phyloP scores from a whole-genome alignment of 2,888 invertebrate genomes.

The Willowsia nigromaculata region DNA sequence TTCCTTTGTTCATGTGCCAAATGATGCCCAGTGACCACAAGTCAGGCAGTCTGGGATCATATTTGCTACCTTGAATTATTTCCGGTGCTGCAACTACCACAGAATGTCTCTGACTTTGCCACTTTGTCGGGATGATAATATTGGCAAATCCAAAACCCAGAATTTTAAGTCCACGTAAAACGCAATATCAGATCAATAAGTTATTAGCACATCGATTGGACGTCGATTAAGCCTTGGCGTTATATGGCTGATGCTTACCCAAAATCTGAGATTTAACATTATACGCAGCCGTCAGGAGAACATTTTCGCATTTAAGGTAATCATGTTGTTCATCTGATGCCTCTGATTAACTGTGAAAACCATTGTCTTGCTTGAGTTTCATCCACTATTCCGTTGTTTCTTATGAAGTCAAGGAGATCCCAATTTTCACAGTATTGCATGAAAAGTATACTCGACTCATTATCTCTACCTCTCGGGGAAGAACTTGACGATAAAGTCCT shows the following conservation, averaged over 20 bases:
- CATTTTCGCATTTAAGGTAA: conserved; percentile 90
- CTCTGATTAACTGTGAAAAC: conserved; percentile 84
- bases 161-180: conserved; percentile 80
- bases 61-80: conserved; percentile 87
- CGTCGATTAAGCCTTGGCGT: not conserved
- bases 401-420: conserved; percentile 87
- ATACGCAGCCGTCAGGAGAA: conserved; percentile 86
- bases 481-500: conserved; percentile 88
- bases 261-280: conserved; percentile 91
- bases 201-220: not conserved
- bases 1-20: conserved; percentile 89
- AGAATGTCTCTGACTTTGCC: conserved; percentile 88
- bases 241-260: conserved; percentile 82
- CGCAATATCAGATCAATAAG: too few relatives aligned
- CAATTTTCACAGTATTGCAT: conserved; percentile 90
- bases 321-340: conserved; percentile 10
- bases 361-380: conserved; percentile 85
- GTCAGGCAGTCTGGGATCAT: conserved; percentile 87
- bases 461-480: conserved; percentile 89
- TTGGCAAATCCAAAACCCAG: conserved; percentile 91
- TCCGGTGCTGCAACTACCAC: conserved; percentile 93
- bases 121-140: conserved; percentile 80
- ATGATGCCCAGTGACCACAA: conserved; percentile 91
- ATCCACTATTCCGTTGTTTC: conserved; percentile 85
- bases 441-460: conserved; percentile 87